Conservation (phyloP, 2,113 vertebrate genomes). For the Mionectes macconnelli region DNA sequence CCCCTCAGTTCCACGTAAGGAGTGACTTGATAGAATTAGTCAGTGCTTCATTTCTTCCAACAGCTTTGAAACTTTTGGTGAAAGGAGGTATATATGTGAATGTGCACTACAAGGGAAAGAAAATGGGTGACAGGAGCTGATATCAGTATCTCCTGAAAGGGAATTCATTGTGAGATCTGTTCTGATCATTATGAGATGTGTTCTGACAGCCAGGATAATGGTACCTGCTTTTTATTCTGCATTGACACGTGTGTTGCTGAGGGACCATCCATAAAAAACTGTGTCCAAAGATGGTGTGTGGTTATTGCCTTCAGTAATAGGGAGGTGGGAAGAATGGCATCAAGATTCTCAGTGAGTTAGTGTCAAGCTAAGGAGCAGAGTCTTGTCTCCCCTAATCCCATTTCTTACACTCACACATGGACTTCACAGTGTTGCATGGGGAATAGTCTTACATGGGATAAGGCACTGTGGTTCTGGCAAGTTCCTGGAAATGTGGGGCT, state of each 20-base stretch:
- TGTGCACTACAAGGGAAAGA: background rate
- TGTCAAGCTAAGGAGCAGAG: background rate
- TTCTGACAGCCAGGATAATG: background rate
- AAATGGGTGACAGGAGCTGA: background rate
- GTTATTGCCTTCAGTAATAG: background rate
- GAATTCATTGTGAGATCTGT: background rate
- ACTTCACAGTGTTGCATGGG: background rate
- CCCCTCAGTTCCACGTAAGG: background rate
- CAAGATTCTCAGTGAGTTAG: background rate
- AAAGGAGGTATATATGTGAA: background rate
- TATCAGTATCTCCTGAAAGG: background rate
- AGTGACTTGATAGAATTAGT: background rate
- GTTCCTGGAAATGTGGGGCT: background rate
- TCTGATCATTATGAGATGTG: background rate
- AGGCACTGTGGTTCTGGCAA: background rate
- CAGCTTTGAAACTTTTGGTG: background rate
- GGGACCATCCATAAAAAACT: background rate
- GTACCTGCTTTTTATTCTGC: background rate
- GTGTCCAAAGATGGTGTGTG: background rate
- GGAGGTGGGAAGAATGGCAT: background rate
- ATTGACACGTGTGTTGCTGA: background rate
- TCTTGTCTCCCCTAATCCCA: background rate
- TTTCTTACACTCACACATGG: background rate
- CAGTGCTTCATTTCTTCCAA: background rate
- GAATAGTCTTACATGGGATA: background rate